Evolutionary conservation across 1,140 invertebrate genomes (phyloP).

Genomic region (Lucilia cuprina): DNA sequence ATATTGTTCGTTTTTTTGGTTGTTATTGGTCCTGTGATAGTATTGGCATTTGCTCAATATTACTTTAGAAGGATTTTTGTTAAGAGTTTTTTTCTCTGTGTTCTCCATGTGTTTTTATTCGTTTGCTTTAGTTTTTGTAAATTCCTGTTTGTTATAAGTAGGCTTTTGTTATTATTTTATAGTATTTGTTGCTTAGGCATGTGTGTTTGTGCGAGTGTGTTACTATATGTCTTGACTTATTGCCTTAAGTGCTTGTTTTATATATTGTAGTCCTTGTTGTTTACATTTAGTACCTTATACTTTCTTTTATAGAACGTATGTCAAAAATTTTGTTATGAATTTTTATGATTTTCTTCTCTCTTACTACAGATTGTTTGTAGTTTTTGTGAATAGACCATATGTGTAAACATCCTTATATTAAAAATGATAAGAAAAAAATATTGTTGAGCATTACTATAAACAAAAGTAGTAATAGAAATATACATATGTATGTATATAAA

Average conservation of each 20-base stretch:
- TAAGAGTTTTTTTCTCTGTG: too few species aligned
- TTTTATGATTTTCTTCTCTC: background rate
- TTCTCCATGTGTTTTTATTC: too few species aligned
- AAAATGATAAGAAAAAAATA: background rate
- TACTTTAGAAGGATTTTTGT: background rate
- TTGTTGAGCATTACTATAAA: background rate
- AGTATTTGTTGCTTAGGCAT: background rate
- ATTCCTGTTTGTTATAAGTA: background rate
- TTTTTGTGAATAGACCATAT: background rate
- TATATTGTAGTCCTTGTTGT: background rate
- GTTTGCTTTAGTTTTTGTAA: background rate
- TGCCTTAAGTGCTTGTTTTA: background rate
- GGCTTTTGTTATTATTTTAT: background rate
- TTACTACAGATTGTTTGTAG: background rate
- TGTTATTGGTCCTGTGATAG: background rate
- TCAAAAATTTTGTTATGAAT: constrained; percentile 9
- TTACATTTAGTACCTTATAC: background rate
- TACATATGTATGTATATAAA: too few species aligned
- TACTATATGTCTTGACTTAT: background rate
- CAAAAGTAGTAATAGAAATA: background rate
- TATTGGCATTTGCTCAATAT: background rate
- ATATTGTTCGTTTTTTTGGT: background rate
- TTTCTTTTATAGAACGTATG: background rate
- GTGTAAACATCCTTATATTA: background rate
- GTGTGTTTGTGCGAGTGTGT: background rate